These are phyloP conservation scores for Mercenaria mercenaria DNA, from an alignment of 1,140 invertebrate species.

Conservation along the genomic window DNA sequence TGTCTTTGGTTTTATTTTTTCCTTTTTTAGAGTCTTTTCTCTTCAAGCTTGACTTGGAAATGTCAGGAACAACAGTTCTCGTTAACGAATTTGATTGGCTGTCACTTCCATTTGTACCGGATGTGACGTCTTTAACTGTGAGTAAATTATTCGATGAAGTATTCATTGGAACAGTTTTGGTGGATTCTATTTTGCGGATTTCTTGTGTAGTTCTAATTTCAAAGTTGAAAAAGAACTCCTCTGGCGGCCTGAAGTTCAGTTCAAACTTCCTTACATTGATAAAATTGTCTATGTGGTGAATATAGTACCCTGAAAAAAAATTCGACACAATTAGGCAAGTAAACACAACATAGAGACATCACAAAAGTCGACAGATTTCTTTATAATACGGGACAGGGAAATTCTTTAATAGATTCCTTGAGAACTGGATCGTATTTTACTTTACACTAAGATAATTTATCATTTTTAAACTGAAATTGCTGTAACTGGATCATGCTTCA, in stretches of 20 bases:
- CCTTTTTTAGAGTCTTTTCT: conserved; percentile 59
- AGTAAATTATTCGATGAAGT: not conserved
- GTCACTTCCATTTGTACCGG: not conserved
- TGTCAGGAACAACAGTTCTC: conserved; percentile 32
- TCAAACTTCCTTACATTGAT: conserved; percentile 45
- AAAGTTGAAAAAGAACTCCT: conserved; percentile 49
- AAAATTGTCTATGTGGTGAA: conserved; percentile 54
- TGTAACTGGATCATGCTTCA: too few species aligned
- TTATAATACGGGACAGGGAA: too few species aligned
- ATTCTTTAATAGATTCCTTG: too few species aligned
- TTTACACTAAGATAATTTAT: too few species aligned
- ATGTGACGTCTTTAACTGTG: not conserved
- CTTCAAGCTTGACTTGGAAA: conserved; percentile 54
- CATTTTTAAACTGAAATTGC: too few species aligned
- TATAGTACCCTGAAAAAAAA: conserved; percentile 43
- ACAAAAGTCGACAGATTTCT: too few species aligned
- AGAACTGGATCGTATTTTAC: too few species aligned
- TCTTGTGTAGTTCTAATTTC: conserved; percentile 34
- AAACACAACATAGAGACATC: too few species aligned
- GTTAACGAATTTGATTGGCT: conserved; percentile 7
- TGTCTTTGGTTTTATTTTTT: conserved; percentile 47
- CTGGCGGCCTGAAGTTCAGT: conserved; percentile 49
- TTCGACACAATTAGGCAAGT: too few species aligned
- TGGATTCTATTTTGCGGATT: not conserved
- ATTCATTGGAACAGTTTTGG: not conserved